phyloP scores from a whole-genome alignment of 1,140 invertebrate species.

The Papilio xuthus region DNA sequence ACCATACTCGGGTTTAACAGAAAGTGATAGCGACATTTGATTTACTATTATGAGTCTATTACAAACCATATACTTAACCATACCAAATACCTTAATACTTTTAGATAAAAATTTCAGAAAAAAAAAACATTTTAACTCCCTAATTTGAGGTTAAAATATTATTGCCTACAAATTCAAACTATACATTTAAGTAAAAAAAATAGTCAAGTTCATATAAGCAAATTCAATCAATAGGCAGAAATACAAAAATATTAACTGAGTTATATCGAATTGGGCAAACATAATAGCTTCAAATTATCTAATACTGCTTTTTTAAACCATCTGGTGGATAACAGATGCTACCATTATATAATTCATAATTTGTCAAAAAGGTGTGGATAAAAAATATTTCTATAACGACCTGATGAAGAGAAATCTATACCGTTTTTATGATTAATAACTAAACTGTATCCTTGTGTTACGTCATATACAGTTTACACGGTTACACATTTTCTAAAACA shows the following conservation, averaged over 20 bases:
- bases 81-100: background rate
- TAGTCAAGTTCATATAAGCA: too few relatives aligned
- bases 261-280: background rate
- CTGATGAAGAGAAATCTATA: slow-evolving; percentile 13
- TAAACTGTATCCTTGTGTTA: slow-evolving; percentile 15
- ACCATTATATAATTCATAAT: background rate
- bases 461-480: background rate
- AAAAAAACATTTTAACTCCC: background rate
- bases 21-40: slow-evolving; percentile 10
- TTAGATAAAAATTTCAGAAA: background rate
- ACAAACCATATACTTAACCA: too few relatives aligned
- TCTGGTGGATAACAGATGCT: background rate
- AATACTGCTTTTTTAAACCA: background rate
- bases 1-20: slow-evolving; percentile 30
- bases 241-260: background rate
- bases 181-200: too few relatives aligned
- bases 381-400: background rate
- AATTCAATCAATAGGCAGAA: background rate
- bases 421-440: slow-evolving; percentile 11
- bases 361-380: background rate
- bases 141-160: background rate
- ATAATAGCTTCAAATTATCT: background rate
- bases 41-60: background rate
- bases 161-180: background rate
- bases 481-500: slow-evolving; percentile 20